Conservation (phyloP, 2,888 invertebrate species). For the Ectropis crepuscularia region DNA sequence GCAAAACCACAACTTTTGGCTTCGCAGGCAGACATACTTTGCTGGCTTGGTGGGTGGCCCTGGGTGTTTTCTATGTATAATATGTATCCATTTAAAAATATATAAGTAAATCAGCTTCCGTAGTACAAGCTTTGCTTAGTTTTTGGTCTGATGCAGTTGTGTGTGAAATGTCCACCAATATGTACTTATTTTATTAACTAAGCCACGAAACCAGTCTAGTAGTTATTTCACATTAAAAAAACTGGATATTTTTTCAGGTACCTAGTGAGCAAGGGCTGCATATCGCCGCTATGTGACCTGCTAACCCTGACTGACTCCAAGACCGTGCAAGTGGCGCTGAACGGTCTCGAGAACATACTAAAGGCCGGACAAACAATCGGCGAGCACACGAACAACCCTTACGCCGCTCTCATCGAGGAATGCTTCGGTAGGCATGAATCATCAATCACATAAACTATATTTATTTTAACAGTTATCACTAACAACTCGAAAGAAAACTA, state of each 20-base stretch:
- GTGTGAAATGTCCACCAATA: too few relatives aligned
- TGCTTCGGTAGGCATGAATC: constrained; percentile 91
- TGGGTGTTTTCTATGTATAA: too few relatives aligned
- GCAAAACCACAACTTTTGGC: too few relatives aligned
- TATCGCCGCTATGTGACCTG: constrained; percentile 96
- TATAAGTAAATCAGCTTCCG: too few relatives aligned
- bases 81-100: too few relatives aligned
- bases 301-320: constrained; percentile 96
- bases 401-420: constrained; percentile 96
- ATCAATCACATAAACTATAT: neutral
- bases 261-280: constrained; percentile 92
- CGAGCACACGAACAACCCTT: constrained; percentile 92
- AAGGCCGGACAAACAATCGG: constrained; percentile 95
- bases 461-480: neutral
- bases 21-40: too few relatives aligned
- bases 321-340: constrained; percentile 97
- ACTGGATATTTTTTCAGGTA: constrained; percentile 70
- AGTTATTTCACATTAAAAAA: neutral
- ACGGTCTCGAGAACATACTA: constrained; percentile 97
- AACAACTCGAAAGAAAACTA: neutral
- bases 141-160: too few relatives aligned
- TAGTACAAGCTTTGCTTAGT: too few relatives aligned
- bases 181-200: too few relatives aligned
- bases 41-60: too few relatives aligned
- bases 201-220: too few relatives aligned